Evolutionary conservation across 1,140 invertebrate species (phyloP), one percentile per base, ranked within the genome.

Genomic region (Trichogramma pretiosum): DNA sequence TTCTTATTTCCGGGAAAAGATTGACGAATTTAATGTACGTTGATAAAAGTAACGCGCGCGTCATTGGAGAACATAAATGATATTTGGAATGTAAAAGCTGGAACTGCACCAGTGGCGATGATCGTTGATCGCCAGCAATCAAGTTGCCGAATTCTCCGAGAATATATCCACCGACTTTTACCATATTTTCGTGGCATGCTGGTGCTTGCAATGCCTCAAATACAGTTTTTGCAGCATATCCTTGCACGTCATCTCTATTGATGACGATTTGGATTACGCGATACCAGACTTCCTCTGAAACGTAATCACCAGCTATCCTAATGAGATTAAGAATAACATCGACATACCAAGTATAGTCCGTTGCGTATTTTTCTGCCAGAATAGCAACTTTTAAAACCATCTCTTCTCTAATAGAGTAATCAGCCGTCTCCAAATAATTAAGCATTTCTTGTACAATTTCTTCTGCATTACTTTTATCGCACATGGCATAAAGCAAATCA

Each of bases 331-430:
- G 74, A 58, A 99, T 99, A 4, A 99, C 96, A 74, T 99, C 97
- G 48, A 99, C 95, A 75, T 81, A 83, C 97, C 97, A 99, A 11
- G 95, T 98, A 60, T 97, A 99, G 70, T 99, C 96, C 19, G 93
- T 95, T 2, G 96, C 96, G 74, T 99, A 99, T 74, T 99, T 99
- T 74, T 99, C 97, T 14, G 96, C 93, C 47, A 99, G 74, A 64
- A 99, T 99, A 22, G 97, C 97, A 46, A 99, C 95, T 77, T 99
- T 99, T 8, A 99, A 74, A 10, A 98, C 97, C 96, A 99, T 99
- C 76, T 99, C 97, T 74, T 99, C 97, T 57, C 96, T 79, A 60
- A 99, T 99, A 16, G 96, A 98, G 73, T 99, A 99, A 74, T 99
- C 97, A 23, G 97, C 96, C 13, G 94, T 96, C 77, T 99, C 96